Evolutionary conservation across 2,888 invertebrate species (phyloP).

Genomic region (Rhynchonema sp.): DNA sequence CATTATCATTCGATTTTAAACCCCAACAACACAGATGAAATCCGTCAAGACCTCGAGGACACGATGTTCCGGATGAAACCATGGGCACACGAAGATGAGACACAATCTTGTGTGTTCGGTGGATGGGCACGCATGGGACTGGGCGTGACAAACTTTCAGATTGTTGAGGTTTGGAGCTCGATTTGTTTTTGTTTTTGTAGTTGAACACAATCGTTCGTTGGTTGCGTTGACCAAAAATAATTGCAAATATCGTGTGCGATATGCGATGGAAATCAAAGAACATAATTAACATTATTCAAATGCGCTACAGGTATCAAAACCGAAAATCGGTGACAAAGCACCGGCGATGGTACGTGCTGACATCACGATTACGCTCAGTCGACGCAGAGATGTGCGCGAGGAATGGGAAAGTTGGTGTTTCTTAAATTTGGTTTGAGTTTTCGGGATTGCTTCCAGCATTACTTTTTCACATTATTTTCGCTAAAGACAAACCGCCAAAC

Average conservation of each 20-base stretch:
- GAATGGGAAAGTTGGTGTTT: conserved; percentile 62
- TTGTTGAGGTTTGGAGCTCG: conserved; percentile 87
- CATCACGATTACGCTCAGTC: conserved; percentile 71
- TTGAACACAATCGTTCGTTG: no score
- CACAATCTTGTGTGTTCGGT: conserved; percentile 50
- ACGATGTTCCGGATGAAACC: conserved; percentile 81
- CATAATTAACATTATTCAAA: neutral
- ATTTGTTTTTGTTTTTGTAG: no score
- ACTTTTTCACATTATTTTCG: no score
- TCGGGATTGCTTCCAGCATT: neutral
- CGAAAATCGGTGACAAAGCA: conserved; percentile 57
- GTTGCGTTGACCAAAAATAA: no score
- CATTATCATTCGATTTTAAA: neutral
- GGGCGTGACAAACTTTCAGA: conserved; percentile 70
- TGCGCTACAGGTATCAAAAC: conserved; percentile 39
- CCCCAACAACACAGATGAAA: conserved; percentile 56
- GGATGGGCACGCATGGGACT: conserved; percentile 99
- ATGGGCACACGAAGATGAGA: conserved; percentile 42
- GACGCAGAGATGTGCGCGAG: conserved; percentile 67
- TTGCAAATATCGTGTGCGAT: no score
- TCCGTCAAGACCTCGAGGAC: conserved; percentile 93
- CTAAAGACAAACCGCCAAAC: no score
- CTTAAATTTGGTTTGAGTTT: neutral
- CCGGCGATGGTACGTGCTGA: conserved; percentile 90
- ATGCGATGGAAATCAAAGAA: no score